These are phyloP conservation scores for Pandion haliaetus DNA, from an alignment of 2,113 vertebrate species.

Conservation along the genomic window DNA sequence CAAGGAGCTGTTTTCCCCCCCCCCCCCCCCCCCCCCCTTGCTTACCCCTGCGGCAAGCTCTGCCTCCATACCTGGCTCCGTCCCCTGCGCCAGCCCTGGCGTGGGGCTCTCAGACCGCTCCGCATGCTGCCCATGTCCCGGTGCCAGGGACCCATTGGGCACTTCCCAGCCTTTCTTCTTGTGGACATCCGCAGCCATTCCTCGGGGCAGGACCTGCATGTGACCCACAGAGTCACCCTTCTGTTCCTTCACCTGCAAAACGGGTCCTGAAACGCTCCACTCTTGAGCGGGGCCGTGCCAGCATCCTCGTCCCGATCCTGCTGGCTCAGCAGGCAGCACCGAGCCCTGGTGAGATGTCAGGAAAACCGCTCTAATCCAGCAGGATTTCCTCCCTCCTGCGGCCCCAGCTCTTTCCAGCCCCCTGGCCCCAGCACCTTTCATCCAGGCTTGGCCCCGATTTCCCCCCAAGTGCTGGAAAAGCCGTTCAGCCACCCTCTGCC, in stretches of 20 bases:
- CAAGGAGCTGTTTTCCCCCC: background rate
- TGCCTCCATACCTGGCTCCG: constrained; percentile 85
- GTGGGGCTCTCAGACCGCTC: constrained; percentile 91
- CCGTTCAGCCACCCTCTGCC: background rate
- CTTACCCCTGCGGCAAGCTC: rapidly evolving
- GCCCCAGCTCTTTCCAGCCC: background rate
- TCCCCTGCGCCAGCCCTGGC: constrained; percentile 89
- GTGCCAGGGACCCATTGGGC: constrained; percentile 73
- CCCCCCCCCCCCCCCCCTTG: too few relatives aligned
- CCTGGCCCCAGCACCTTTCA: background rate
- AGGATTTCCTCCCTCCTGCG: background rate
- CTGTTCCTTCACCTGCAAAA: background rate
- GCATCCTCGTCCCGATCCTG: background rate
- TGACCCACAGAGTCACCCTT: background rate
- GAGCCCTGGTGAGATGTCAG: background rate
- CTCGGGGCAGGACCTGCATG: background rate
- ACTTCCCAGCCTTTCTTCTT: constrained; percentile 77
- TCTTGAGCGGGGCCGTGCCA: rapidly evolving
- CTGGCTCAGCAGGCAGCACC: background rate
- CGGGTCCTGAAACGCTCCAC: rapidly evolving
- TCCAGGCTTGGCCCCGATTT: constrained; percentile 35
- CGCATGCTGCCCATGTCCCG: constrained; percentile 72
- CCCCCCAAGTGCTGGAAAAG: background rate
- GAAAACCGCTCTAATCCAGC: constrained; percentile 15
- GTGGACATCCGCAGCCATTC: constrained; percentile 84